Conservation (phyloP, 2,113 vertebrate species). For the Channa maculata region DNA sequence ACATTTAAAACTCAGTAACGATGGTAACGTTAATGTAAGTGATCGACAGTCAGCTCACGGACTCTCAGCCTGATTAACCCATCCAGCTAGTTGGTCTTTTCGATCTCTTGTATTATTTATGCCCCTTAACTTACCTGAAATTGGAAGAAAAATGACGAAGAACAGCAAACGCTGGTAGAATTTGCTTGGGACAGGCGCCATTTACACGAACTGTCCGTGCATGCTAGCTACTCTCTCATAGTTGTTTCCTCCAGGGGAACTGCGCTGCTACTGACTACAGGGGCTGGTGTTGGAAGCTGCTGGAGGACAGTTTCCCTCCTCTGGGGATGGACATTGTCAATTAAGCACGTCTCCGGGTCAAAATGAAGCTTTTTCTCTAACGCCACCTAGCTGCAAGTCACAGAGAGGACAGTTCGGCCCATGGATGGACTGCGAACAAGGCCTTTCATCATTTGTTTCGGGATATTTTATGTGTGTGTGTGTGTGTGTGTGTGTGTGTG, state of each 20-base stretch:
- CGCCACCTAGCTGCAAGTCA: conserved; percentile 51
- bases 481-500: too few relatives aligned
- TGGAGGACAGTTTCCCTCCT: conserved; percentile 41
- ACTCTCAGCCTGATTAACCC: too few relatives aligned
- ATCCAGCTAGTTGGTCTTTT: background rate
- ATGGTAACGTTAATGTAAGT: too few relatives aligned
- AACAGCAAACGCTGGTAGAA: conserved; percentile 79
- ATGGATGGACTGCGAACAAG: too few relatives aligned
- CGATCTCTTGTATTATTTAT: background rate
- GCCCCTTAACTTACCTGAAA: conserved; percentile 78
- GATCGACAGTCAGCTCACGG: too few relatives aligned
- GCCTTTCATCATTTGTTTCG: too few relatives aligned
- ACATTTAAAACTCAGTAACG: too few relatives aligned
- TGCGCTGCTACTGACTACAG: conserved; percentile 43
- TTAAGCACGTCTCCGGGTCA: background rate
- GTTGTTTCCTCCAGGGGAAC: conserved; percentile 59
- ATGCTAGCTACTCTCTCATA: conserved; percentile 71
- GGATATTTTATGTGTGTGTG: too few relatives aligned
- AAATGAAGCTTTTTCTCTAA: background rate
- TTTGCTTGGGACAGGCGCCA: conserved; percentile 80
- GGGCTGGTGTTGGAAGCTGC: background rate
- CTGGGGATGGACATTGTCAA: conserved; percentile 43
- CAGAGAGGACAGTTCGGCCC: background rate
- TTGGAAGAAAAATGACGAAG: conserved; percentile 69
- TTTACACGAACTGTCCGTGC: conserved; percentile 77